Percentiles rank a stretch among this genome's conserved stretches.
These are phyloP conservation scores for Recurvirostra avosetta DNA, from an alignment of 2,113 vertebrate genomes.

Conservation along the genomic window DNA sequence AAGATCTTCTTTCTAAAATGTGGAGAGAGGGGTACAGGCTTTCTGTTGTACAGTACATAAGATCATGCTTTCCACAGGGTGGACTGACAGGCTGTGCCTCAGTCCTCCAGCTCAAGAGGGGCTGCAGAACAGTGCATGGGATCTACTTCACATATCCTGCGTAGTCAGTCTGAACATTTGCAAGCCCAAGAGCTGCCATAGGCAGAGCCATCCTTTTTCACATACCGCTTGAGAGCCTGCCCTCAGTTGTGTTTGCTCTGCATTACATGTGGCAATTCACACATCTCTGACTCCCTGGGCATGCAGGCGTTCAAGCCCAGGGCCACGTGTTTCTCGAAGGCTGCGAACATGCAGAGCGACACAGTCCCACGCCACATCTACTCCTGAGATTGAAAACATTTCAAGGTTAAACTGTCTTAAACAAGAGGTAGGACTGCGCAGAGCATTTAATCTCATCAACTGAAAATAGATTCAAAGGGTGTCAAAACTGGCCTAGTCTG, in stretches of 20 bases:
- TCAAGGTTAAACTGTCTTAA: background rate
- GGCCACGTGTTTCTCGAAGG: background rate
- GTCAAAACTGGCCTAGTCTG: background rate
- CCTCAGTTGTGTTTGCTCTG: accelerated
- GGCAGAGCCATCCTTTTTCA: background rate
- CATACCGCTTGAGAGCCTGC: background rate
- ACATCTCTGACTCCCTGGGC: background rate
- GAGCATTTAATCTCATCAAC: background rate
- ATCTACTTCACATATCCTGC: background rate
- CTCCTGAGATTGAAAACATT: background rate
- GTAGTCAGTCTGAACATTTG: accelerated
- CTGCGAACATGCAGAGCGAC: background rate
- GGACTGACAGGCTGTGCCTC: background rate
- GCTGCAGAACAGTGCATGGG: background rate
- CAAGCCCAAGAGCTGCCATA: background rate
- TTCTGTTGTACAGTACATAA: accelerated
- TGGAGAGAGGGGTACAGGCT: background rate
- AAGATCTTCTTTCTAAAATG: background rate
- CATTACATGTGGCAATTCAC: accelerated
- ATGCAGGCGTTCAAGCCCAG: accelerated
- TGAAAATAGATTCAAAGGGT: background rate
- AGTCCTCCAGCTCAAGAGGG: background rate
- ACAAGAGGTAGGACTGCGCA: background rate
- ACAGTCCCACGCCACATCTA: background rate
- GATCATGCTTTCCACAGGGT: background rate